phyloP scores from a whole-genome alignment of 2,888 invertebrate species.

The Agrotis ipsilon region DNA sequence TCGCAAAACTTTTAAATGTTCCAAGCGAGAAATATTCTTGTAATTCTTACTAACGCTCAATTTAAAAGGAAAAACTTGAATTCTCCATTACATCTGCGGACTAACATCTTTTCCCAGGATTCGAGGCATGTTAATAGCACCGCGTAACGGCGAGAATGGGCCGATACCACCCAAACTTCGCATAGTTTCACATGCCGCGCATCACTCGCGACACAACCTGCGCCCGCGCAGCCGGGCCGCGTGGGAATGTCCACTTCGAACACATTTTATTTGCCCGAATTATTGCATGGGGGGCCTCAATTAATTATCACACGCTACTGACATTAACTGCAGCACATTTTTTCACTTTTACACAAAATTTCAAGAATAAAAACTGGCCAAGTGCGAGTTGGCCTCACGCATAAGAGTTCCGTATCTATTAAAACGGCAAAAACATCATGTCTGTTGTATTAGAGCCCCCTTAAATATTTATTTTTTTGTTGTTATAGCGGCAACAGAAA shows the following conservation, averaged over 20 bases:
- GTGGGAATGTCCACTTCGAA: conserved; percentile 78
- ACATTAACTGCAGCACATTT: conserved; percentile 77
- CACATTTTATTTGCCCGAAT: conserved; percentile 77
- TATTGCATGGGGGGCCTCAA: conserved; percentile 81
- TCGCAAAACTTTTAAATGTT: conserved; percentile 38
- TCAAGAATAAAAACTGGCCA: no score
- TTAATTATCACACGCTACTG: conserved; percentile 78
- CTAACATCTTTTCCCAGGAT: conserved; percentile 71
- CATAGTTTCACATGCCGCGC: conserved; percentile 73
- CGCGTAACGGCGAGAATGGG: conserved; percentile 56
- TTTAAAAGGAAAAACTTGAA: conserved; percentile 58
- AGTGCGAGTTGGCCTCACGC: no score
- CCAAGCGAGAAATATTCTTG: conserved; percentile 47
- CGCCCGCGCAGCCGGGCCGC: conserved; percentile 68
- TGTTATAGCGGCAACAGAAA: no score
- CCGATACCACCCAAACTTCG: conserved; percentile 68
- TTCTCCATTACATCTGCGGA: conserved; percentile 55
- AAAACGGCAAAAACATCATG: no score
- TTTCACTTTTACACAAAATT: conserved; percentile 78
- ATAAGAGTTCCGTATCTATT: no score
- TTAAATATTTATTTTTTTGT: no score
- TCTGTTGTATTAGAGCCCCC: no score
- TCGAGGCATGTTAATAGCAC: conserved; percentile 64
- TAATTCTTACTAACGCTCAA: conserved; percentile 58
- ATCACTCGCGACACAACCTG: conserved; percentile 69